These are phyloP conservation scores for Phoxinus dragarum DNA, from an alignment of 2,797 vertebrate species.

Conservation along the genomic window DNA sequence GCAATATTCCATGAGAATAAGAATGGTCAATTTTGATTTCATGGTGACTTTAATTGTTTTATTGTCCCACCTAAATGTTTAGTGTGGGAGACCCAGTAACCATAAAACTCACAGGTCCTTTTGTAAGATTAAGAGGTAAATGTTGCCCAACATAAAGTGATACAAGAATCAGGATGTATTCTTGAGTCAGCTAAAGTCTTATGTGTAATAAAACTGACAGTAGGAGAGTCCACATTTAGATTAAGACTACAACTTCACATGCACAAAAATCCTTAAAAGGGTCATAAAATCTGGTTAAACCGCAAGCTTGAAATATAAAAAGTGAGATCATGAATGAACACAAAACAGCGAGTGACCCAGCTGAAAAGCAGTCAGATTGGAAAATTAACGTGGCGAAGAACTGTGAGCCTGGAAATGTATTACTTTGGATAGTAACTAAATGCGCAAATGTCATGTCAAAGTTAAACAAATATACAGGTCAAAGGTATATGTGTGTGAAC, in stretches of 20 bases:
- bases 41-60: neutral
- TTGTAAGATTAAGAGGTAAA: neutral
- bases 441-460: slow-evolving; percentile 2
- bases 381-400: neutral
- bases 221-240: neutral
- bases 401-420: neutral
- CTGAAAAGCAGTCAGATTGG: neutral
- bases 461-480: neutral
- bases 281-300: neutral
- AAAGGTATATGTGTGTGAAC: neutral
- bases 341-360: neutral
- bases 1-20: neutral
- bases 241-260: neutral
- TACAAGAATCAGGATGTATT: neutral
- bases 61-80: neutral
- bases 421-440: neutral
- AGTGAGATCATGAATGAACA: neutral
- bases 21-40: neutral
- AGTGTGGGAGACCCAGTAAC: too few relatives aligned
- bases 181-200: neutral
- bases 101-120: neutral
- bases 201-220: neutral
- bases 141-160: neutral
- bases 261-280: neutral
- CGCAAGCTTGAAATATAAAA: neutral